Evolutionary conservation across 2,113 vertebrate genomes (phyloP).

Genomic region (Nycticryphes semicollaris): DNA sequence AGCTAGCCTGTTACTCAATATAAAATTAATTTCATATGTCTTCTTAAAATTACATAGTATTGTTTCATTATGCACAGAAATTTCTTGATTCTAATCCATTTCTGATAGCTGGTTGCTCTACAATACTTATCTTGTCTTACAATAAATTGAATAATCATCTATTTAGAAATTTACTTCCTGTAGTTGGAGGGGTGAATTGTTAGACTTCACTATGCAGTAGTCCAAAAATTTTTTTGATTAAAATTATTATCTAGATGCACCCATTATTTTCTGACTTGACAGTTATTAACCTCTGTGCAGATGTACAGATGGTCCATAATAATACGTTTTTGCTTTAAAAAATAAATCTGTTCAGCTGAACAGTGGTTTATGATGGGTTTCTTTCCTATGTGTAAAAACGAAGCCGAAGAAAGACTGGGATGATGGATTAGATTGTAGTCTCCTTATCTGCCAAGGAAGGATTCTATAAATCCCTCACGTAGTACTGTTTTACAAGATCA

Average conservation of each 20-base stretch:
- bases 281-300: slow-evolving; percentile 10
- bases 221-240: neutral
- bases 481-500: neutral
- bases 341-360: neutral
- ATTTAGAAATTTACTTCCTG: neutral
- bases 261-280: neutral
- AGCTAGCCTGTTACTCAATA: neutral
- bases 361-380: neutral
- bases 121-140: neutral
- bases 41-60: neutral
- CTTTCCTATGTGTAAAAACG: neutral
- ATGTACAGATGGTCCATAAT: neutral
- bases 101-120: neutral
- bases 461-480: neutral
- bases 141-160: neutral
- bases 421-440: neutral
- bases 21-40: neutral
- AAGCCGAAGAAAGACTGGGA: neutral
- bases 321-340: neutral
- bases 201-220: neutral
- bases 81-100: neutral
- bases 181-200: neutral
- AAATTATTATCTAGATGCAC: neutral
- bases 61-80: neutral
- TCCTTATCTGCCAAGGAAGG: neutral